Percentiles rank a stretch among this genome's conserved stretches.
Conservation (phyloP, 2,113 vertebrate species). For the Tachysurus fulvidraco region DNA sequence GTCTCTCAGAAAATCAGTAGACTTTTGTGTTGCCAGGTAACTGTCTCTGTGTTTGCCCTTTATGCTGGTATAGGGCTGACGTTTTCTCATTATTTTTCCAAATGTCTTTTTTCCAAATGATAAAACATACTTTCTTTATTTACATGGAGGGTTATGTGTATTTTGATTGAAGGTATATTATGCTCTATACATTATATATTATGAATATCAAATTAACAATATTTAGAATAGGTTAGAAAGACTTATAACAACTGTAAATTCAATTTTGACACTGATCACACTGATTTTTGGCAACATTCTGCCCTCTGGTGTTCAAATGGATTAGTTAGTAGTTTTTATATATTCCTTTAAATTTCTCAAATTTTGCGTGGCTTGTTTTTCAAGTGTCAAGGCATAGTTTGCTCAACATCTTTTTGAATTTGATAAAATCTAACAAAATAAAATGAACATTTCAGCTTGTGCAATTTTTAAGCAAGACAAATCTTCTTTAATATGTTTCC, state of each 20-base stretch:
- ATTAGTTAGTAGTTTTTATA: slow-evolving; percentile 3
- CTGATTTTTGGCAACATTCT: slow-evolving; percentile 38
- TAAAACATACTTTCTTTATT: neutral
- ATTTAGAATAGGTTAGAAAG: neutral
- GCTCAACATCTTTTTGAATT: neutral
- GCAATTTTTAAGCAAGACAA: neutral
- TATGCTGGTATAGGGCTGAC: neutral
- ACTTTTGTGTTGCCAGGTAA: slow-evolving; percentile 46
- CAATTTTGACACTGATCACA: neutral
- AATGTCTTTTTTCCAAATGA: neutral
- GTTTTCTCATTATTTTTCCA: neutral
- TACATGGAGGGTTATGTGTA: neutral
- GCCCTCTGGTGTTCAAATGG: slow-evolving; percentile 59
- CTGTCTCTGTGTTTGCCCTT: slow-evolving; percentile 12
- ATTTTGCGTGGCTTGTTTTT: neutral
- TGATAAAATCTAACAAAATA: neutral
- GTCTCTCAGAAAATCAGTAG: neutral
- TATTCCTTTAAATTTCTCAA: neutral
- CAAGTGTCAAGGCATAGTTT: neutral
- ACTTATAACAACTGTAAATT: neutral
- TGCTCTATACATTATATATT: neutral
- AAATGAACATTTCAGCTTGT: slow-evolving; percentile 13
- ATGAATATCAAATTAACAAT: neutral
- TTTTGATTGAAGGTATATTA: neutral
- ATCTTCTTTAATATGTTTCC: slow-evolving; percentile 22